phyloP scores from a whole-genome alignment of 2,113 vertebrate genomes.

The Lamprologus sp. region DNA sequence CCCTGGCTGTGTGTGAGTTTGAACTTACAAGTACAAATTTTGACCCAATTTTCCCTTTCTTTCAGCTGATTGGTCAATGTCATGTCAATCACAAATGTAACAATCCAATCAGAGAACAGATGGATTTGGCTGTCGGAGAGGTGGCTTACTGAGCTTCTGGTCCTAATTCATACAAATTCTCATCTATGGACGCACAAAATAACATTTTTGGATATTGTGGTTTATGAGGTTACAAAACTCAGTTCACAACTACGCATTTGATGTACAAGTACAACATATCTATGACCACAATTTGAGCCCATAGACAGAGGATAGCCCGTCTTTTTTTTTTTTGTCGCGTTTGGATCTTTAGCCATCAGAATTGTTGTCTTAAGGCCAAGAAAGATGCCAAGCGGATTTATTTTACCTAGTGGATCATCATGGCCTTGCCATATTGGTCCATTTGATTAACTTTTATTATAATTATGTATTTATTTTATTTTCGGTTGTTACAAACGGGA shows the following conservation, averaged over 20 bases:
- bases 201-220: neutral
- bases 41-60: accelerated
- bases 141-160: neutral
- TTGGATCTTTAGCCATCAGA: no score
- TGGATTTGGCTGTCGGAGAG: accelerated
- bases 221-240: accelerated
- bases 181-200: neutral
- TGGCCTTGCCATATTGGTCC: no score
- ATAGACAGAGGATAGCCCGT: neutral
- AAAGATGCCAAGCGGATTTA: no score
- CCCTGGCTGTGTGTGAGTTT: neutral
- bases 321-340: accelerated
- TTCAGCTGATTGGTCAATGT: neutral
- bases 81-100: neutral
- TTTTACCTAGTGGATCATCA: no score
- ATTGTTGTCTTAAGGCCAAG: no score
- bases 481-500: no score
- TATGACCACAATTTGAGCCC: neutral
- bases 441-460: no score
- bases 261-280: neutral
- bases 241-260: neutral
- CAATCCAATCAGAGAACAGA: neutral
- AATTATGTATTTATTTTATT: no score
- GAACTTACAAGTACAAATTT: accelerated
- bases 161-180: neutral